These are phyloP conservation scores for Coelogynopora nodosa DNA, from an alignment of 2,888 invertebrate species.

Conservation along the genomic window DNA sequence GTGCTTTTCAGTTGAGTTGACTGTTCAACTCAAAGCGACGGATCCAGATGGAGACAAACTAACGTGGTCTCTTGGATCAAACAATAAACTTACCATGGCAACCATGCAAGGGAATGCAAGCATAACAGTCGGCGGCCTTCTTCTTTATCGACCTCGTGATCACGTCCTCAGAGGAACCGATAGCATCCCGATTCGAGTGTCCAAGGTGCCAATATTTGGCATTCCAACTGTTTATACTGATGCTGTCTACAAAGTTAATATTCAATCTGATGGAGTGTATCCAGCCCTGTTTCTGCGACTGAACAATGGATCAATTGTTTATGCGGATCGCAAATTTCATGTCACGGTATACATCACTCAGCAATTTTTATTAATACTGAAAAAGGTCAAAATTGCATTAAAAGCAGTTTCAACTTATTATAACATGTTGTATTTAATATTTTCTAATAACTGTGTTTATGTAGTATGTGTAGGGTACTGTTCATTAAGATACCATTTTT, in stretches of 20 bases:
- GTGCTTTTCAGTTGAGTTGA: not conserved
- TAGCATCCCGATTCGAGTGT: not conserved
- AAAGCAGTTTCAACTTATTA: no score
- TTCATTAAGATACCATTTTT: no score
- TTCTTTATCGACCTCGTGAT: not conserved
- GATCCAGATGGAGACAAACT: not conserved
- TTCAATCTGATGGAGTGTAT: not conserved
- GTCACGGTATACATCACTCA: not conserved
- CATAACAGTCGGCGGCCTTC: not conserved
- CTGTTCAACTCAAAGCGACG: not conserved
- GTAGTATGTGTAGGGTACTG: no score
- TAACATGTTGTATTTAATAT: no score
- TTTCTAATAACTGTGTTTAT: no score
- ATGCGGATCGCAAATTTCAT: not conserved
- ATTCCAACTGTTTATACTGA: not conserved
- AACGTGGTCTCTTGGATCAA: not conserved
- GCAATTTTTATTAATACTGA: not conserved
- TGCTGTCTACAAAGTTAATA: not conserved
- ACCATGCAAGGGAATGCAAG: not conserved
- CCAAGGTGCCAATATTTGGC: not conserved
- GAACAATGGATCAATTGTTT: not conserved
- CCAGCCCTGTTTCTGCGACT: not conserved
- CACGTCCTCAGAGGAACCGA: not conserved
- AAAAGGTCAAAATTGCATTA: not conserved
- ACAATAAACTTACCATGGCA: not conserved